phyloP scores from a whole-genome alignment of 2,113 vertebrate species.

The Pycnonotus jocosus region DNA sequence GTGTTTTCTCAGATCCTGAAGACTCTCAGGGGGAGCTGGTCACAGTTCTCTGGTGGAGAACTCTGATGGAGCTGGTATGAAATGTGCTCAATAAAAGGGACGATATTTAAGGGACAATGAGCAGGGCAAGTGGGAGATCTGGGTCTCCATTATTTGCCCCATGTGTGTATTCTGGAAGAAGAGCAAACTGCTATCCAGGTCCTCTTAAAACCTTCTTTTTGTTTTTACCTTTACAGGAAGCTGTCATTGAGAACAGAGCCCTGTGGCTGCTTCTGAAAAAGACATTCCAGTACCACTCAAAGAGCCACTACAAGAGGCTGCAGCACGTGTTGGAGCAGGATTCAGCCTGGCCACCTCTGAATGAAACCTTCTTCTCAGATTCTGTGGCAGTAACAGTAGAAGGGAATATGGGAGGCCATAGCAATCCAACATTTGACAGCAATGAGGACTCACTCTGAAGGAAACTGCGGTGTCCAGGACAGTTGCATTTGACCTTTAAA shows the following conservation, averaged over 20 bases:
- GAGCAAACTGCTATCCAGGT: neutral
- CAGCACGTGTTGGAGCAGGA: conserved; percentile 56
- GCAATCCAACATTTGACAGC: conserved; percentile 72
- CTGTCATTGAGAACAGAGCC: conserved; percentile 71
- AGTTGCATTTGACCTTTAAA: neutral
- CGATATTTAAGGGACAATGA: neutral
- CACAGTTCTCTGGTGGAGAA: neutral
- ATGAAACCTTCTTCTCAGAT: conserved; percentile 53
- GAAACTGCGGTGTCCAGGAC: neutral
- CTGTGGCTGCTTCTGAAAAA: conserved; percentile 71
- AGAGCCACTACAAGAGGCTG: conserved; percentile 70
- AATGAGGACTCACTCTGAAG: conserved; percentile 53
- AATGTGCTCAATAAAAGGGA: neutral
- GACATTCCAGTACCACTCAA: conserved; percentile 55
- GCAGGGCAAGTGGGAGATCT: neutral
- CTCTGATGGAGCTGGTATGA: neutral
- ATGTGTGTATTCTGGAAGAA: neutral
- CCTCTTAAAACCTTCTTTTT: neutral
- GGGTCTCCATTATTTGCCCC: neutral
- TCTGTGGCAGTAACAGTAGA: neutral
- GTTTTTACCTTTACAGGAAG: conserved; percentile 63
- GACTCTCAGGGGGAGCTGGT: neutral
- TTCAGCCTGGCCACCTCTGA: conserved; percentile 70
- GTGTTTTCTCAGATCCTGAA: neutral
- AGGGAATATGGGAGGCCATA: conserved; percentile 39